Conservation (phyloP, 2,113 vertebrate species). For the Vanacampus margaritifer region DNA sequence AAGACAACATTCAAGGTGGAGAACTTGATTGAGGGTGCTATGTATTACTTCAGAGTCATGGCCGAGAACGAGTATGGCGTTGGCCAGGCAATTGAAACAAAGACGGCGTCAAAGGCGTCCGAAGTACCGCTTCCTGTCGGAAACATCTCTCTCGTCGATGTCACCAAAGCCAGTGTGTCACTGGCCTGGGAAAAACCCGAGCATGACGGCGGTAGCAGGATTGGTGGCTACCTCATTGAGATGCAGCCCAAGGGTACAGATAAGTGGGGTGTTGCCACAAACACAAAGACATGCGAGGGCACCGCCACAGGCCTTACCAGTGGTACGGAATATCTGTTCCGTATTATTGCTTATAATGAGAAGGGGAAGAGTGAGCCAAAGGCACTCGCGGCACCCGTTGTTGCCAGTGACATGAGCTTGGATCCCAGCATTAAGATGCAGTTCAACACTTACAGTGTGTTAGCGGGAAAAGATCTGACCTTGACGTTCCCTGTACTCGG, state of each 20-base stretch:
- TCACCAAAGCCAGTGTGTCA: constrained; percentile 86
- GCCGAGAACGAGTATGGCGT: constrained; percentile 97
- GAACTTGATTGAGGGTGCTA: constrained; percentile 88
- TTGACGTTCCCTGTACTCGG: constrained; percentile 89
- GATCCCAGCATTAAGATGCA: constrained; percentile 84
- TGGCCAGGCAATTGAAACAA: constrained; percentile 85
- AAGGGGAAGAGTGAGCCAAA: constrained; percentile 96
- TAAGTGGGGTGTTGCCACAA: constrained; percentile 87
- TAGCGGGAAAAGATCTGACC: constrained; percentile 89
- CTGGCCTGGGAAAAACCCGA: constrained; percentile 95
- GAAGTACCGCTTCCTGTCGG: constrained; percentile 91
- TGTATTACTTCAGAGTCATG: constrained; percentile 98
- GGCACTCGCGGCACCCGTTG: constrained; percentile 85
- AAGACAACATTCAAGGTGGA: constrained; percentile 91
- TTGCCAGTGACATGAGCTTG: constrained; percentile 89
- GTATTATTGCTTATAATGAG: constrained; percentile 88
- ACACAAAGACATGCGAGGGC: constrained; percentile 87
- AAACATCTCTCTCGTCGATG: constrained; percentile 87
- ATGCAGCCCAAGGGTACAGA: constrained; percentile 91
- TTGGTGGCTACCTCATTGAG: constrained; percentile 93
- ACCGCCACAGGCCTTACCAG: constrained; percentile 83
- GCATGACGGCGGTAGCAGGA: constrained; percentile 93
- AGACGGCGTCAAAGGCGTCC: constrained; percentile 88
- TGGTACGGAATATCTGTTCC: constrained; percentile 90
- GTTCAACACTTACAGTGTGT: constrained; percentile 90